These are phyloP conservation scores for Dipodomys stephensi DNA, from an alignment of 2,113 vertebrate genomes.

Conservation along the genomic window DNA sequence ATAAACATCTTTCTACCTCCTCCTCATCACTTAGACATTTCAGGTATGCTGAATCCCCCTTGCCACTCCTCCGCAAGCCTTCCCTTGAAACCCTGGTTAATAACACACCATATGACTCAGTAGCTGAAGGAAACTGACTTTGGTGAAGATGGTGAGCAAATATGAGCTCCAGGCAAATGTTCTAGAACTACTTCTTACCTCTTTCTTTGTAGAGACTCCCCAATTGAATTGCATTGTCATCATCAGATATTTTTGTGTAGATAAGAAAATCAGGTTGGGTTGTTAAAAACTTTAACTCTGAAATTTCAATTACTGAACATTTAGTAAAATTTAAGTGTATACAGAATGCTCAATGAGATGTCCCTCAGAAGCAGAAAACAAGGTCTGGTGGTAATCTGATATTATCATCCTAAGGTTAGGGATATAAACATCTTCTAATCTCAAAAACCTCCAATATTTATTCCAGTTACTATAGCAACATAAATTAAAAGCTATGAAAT, in stretches of 20 bases:
- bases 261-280: neutral
- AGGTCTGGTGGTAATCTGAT: constrained; percentile 35
- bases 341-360: neutral
- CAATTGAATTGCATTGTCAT: neutral
- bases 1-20: neutral
- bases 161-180: neutral
- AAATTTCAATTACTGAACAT: neutral
- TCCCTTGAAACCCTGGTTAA: constrained; percentile 63
- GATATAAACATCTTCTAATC: constrained; percentile 66
- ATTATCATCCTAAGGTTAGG: constrained; percentile 66
- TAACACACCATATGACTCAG: constrained; percentile 51
- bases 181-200: constrained; percentile 48
- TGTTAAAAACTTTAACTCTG: neutral
- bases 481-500: constrained; percentile 76
- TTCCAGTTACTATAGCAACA: constrained; percentile 75
- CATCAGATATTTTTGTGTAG: neutral
- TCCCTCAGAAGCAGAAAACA: constrained; percentile 2
- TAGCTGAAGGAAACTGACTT: constrained; percentile 62
- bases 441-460: constrained; percentile 7
- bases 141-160: constrained; percentile 46
- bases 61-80: neutral
- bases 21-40: constrained; percentile 53
- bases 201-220: constrained; percentile 50
- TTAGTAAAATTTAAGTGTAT: neutral
- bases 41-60: neutral